A percentile compares a stretch with the other conserved stretches of the same genome.
These are phyloP conservation scores for Motacilla alba DNA, from an alignment of 2,113 vertebrate genomes.

Conservation along the genomic window DNA sequence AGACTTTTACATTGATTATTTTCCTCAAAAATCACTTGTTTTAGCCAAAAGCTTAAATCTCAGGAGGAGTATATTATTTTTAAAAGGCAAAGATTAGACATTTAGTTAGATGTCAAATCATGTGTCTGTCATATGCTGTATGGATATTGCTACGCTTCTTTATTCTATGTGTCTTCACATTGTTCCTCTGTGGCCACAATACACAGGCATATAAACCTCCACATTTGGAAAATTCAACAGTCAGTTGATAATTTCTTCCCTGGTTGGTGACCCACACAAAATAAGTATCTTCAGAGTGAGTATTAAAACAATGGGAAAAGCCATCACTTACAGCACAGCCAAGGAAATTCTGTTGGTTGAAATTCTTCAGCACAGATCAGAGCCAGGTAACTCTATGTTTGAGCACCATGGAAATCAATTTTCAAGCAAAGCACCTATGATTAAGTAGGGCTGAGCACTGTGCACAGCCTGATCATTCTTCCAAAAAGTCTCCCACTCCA, in stretches of 20 bases:
- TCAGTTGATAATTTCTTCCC: neutral
- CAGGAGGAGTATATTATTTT: neutral
- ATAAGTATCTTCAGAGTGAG: neutral
- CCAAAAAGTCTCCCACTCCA: slow-evolving; percentile 40
- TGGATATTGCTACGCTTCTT: neutral
- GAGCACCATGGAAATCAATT: slow-evolving; percentile 9
- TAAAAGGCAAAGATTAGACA: neutral
- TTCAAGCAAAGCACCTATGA: slow-evolving; percentile 10
- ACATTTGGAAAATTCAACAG: neutral
- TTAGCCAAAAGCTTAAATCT: neutral
- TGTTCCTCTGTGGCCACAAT: neutral
- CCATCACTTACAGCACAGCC: neutral
- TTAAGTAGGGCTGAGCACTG: slow-evolving; percentile 36
- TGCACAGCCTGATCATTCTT: slow-evolving; percentile 24
- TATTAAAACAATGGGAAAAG: slow-evolving; percentile 45
- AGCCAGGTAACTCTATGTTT: slow-evolving; percentile 8
- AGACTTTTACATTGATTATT: neutral
- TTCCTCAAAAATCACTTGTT: neutral
- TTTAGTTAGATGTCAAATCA: neutral
- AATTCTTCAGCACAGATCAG: neutral
- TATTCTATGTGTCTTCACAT: neutral
- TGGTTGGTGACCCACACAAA: neutral
- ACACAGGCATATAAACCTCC: neutral
- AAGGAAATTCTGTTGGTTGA: slow-evolving; percentile 23
- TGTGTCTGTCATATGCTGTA: neutral